These are phyloP conservation scores for Sepioteuthis lessoniana DNA, from an alignment of 2,888 invertebrate genomes.

Conservation along the genomic window DNA sequence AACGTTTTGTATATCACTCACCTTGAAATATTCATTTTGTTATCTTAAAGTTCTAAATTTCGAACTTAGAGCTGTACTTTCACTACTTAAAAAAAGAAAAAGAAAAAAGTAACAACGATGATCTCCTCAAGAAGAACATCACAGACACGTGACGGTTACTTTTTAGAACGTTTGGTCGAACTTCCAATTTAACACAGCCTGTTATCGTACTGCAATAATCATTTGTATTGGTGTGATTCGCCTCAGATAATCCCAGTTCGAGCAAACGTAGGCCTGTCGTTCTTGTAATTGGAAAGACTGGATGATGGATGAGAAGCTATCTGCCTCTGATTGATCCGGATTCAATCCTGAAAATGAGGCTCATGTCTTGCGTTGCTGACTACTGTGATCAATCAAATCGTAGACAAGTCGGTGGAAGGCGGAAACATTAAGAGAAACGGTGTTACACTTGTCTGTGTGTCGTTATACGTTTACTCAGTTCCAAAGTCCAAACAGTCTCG, in stretches of 20 bases:
- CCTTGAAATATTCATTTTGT: too few relatives aligned
- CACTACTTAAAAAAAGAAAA: background rate
- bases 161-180: background rate
- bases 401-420: background rate
- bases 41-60: too few relatives aligned
- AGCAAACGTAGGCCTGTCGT: background rate
- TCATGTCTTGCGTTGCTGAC: background rate
- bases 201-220: background rate
- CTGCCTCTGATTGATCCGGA: background rate
- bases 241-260: background rate
- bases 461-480: background rate
- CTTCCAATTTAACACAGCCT: background rate
- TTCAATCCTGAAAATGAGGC: background rate
- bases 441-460: background rate
- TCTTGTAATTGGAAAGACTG: conserved; percentile 23
- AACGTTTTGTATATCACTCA: too few relatives aligned
- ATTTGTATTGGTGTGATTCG: background rate
- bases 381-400: background rate
- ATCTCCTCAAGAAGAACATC: background rate
- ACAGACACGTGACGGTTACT: background rate
- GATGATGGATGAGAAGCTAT: background rate
- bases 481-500: too few relatives aligned
- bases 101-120: background rate
- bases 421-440: background rate
- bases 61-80: background rate